Evolutionary conservation across 2,113 vertebrate species (phyloP), one percentile per base, ranked within the genome.

Genomic region (Noctilio leporinus): DNA sequence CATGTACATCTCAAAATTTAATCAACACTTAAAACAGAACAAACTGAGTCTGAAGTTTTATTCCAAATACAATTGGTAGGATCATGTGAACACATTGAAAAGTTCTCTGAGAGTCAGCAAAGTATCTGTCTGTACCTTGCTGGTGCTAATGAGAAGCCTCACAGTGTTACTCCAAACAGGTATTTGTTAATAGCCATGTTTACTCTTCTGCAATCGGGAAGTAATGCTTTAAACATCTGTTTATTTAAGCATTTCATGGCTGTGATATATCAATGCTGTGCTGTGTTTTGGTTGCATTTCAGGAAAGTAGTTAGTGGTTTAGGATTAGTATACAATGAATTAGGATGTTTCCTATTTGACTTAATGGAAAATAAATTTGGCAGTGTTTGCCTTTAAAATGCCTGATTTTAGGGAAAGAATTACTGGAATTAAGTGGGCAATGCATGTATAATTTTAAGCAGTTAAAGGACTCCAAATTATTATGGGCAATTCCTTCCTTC

Each of bases 1-100:
- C 62, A 55, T 6, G 7, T 14, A 33, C 14, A 69, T 86, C 78
- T 78, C 26, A 14, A 86, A 81, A 76, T 69, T 26, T 57, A 62
- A 91, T 43, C 33, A 93, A 65, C n/a, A 40, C 55, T 70, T 72
- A 80, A 78, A 93, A 57, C 28, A 64, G 77, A 88, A 30, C 53
- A 86, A 91, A n/a, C 51, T 90, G 26, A 70, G 45, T n/a, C 10
- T 47, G 5, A 22, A 69, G 11, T 40, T 88, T 51, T 64, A 65
- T 49, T 70, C 14, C 35, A 83, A 14, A 62, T 59, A 43, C 0
- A 1, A 20, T 10, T 55, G 51, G 38, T 15, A 43, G n/a, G 64
- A 7, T 69, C 76, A 19, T 2, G 30, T 33, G 70, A 67, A 65
- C 22, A 38, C 55, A 43, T 22, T 73, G 51, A 53, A 76, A 91